phyloP scores from a whole-genome alignment of 1,140 invertebrate genomes.

The Pissodes strobi region DNA sequence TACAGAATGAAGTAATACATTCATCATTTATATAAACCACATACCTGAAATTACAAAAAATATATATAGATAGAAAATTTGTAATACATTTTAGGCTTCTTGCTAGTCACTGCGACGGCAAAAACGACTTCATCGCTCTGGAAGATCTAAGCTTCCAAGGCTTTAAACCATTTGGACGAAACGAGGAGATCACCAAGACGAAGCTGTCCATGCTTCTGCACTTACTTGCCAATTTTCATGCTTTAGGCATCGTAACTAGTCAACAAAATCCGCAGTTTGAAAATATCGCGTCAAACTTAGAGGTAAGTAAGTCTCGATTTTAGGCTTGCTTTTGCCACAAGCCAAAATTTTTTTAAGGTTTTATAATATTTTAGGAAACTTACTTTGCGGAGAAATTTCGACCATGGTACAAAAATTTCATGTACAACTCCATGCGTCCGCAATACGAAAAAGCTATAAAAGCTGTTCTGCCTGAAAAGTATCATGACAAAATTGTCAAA shows the following conservation, averaged over 20 bases:
- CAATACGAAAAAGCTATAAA: conserved; percentile 66
- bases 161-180: conserved; percentile 59
- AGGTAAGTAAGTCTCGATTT: too few species aligned
- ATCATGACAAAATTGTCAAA: conserved; percentile 62
- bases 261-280: conserved; percentile 65
- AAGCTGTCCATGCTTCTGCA: conserved; percentile 62
- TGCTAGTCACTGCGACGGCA: conserved; percentile 61
- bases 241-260: conserved; percentile 69
- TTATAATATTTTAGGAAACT: too few species aligned
- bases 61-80: conserved; percentile 32
- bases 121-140: conserved; percentile 68
- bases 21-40: too few species aligned
- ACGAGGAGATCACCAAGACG: conserved; percentile 59
- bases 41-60: too few species aligned
- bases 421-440: conserved; percentile 58
- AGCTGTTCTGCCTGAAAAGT: conserved; percentile 65
- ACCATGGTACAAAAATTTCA: conserved; percentile 67
- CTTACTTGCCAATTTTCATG: conserved; percentile 69
- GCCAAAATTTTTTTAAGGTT: conserved; percentile 48
- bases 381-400: conserved; percentile 64
- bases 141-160: conserved; percentile 64
- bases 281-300: conserved; percentile 54
- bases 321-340: too few species aligned
- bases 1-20: conserved; percentile 55
- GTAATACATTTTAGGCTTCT: conserved; percentile 60